These are phyloP conservation scores for Papilio machaon DNA, from an alignment of 1,140 invertebrate genomes.

Conservation along the genomic window DNA sequence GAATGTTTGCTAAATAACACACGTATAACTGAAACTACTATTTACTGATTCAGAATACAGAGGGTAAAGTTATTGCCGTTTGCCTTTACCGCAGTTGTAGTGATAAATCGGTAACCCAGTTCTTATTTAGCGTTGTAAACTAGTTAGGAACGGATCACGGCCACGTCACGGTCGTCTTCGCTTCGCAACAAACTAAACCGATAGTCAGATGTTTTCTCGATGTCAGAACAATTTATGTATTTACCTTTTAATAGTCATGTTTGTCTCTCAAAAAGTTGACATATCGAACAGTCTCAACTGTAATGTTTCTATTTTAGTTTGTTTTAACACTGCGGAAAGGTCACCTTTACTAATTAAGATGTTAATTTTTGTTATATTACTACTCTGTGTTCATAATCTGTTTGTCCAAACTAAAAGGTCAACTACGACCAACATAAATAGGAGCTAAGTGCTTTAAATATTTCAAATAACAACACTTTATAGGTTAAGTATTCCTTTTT, in stretches of 20 bases:
- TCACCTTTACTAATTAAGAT: no score
- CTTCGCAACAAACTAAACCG: conserved; percentile 5
- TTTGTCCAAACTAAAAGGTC: no score
- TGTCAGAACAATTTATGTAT: not conserved
- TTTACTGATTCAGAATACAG: conserved; percentile 3
- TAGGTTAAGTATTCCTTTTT: not conserved
- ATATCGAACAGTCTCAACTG: not conserved
- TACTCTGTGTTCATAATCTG: no score
- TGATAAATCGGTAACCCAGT: conserved; percentile 14
- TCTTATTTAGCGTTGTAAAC: conserved; percentile 23
- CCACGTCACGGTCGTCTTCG: not conserved
- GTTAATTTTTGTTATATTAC: no score
- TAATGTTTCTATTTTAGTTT: not conserved
- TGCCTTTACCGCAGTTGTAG: conserved; percentile 1
- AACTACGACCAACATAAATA: not conserved
- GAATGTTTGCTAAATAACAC: not conserved
- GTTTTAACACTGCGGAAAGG: no score
- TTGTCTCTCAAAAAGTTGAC: not conserved
- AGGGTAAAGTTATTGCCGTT: conserved; percentile 10
- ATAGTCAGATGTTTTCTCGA: not conserved
- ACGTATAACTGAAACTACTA: not conserved
- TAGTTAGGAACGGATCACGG: conserved; percentile 12
- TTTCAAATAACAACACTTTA: not conserved
- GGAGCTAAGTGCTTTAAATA: not conserved
- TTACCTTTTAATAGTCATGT: not conserved